Evolutionary conservation across 1,140 invertebrate genomes (phyloP).

Genomic region (Diploscapter pachys): DNA sequence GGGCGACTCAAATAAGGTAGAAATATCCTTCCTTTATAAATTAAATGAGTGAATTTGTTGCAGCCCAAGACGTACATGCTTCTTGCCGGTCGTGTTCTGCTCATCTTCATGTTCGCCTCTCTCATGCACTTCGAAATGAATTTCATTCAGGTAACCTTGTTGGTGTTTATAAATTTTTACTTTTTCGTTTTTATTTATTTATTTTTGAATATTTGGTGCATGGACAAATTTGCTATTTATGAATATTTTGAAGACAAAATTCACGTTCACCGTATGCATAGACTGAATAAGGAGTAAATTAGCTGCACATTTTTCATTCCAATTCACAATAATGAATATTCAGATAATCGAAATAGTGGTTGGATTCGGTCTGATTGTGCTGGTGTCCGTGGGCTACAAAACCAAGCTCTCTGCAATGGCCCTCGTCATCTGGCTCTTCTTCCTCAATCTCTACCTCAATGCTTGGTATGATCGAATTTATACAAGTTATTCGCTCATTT

Average conservation of each 20-base stretch:
- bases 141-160: slow-evolving; percentile 69
- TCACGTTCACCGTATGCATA: no score
- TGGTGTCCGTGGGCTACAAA: slow-evolving; percentile 95
- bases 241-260: no score
- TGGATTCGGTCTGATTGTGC: slow-evolving; percentile 86
- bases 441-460: slow-evolving; percentile 93
- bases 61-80: slow-evolving; percentile 90
- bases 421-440: slow-evolving; percentile 81
- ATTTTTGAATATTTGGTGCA: neutral
- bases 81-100: slow-evolving; percentile 84
- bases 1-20: slow-evolving; percentile 78
- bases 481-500: neutral
- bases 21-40: neutral
- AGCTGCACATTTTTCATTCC: no score
- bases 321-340: slow-evolving; percentile 20
- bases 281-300: no score
- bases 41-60: neutral
- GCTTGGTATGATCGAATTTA: slow-evolving; percentile 68
- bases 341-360: slow-evolving; percentile 80
- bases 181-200: slow-evolving; percentile 23
- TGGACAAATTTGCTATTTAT: no score
- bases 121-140: slow-evolving; percentile 86
- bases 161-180: neutral
- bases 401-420: slow-evolving; percentile 94
- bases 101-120: slow-evolving; percentile 98